phyloP scores from a whole-genome alignment of 2,797 vertebrate genomes.

The Danio kyathit region DNA sequence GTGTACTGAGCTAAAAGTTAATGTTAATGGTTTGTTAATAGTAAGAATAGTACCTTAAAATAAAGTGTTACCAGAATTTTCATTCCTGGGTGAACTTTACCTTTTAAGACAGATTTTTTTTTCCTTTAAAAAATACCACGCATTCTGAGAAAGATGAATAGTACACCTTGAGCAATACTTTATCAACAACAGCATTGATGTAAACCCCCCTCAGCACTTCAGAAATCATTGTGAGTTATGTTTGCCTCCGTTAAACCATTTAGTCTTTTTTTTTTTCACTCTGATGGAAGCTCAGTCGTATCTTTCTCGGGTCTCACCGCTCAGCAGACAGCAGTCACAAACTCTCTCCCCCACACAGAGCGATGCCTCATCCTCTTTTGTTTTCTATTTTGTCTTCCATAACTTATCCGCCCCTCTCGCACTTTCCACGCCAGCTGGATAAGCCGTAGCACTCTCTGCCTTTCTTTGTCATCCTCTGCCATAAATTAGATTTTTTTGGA shows the following conservation, averaged over 20 bases:
- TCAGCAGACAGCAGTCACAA: slow-evolving; percentile 64
- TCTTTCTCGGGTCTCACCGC: slow-evolving; percentile 26
- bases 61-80: too few relatives aligned
- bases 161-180: slow-evolving; percentile 36
- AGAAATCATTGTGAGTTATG: slow-evolving; percentile 51
- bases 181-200: slow-evolving; percentile 33
- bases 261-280: slow-evolving; percentile 48
- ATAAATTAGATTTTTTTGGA: slow-evolving; percentile 50
- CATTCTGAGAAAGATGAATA: not conserved
- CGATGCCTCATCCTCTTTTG: slow-evolving; percentile 60
- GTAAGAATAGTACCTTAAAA: too few relatives aligned
- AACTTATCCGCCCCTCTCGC: slow-evolving; percentile 35
- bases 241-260: slow-evolving; percentile 35
- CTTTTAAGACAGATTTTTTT: too few relatives aligned
- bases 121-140: too few relatives aligned
- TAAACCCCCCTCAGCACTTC: slow-evolving; percentile 36
- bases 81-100: too few relatives aligned
- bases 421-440: slow-evolving; percentile 39
- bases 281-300: slow-evolving; percentile 57
- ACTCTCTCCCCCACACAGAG: slow-evolving; percentile 59
- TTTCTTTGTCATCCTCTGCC: slow-evolving; percentile 39
- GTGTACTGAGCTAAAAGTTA: too few relatives aligned
- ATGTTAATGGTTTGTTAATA: too few relatives aligned
- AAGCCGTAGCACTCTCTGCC: slow-evolving; percentile 12
- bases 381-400: slow-evolving; percentile 43